Percentiles rank a stretch among this genome's conserved stretches.
Evolutionary conservation across 2,797 vertebrate species (phyloP).

Genomic region (Phoxinus dragarum): DNA sequence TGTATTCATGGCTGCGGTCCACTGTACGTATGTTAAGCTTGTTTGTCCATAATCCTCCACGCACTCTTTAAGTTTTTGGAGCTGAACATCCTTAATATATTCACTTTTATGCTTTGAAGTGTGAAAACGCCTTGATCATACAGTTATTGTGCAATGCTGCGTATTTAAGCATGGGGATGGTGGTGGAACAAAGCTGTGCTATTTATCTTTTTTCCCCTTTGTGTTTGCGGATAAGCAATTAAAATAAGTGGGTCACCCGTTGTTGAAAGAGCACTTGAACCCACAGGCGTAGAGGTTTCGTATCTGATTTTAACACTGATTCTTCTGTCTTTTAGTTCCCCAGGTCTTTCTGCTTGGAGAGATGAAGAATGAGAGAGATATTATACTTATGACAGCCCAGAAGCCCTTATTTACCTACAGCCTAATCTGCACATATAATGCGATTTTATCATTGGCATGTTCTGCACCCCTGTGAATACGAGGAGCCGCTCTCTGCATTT

Average conservation of each 20-base stretch:
- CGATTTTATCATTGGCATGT: conserved; percentile 53
- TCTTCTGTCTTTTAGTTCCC: conserved; percentile 59
- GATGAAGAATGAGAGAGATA: conserved; percentile 46
- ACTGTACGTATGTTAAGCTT: conserved; percentile 33
- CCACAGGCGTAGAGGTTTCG: conserved; percentile 64
- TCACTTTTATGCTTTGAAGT: conserved; percentile 78
- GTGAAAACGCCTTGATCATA: conserved; percentile 77
- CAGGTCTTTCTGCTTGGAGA: conserved; percentile 57
- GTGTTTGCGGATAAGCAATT: conserved; percentile 82
- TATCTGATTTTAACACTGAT: conserved; percentile 70
- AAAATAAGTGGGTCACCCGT: conserved; percentile 82
- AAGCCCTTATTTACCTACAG: conserved; percentile 58
- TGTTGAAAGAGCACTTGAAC: conserved; percentile 74
- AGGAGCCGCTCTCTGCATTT: conserved; percentile 52
- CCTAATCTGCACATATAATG: conserved; percentile 60
- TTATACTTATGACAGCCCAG: conserved; percentile 59
- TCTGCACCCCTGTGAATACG: conserved; percentile 51
- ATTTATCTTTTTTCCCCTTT: conserved; percentile 70
- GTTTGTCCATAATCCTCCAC: conserved; percentile 48
- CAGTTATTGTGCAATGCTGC: conserved; percentile 70
- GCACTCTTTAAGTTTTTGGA: conserved; percentile 66
- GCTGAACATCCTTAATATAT: conserved; percentile 73
- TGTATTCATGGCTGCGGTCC: background rate
- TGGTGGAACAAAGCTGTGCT: conserved; percentile 73
- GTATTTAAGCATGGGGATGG: conserved; percentile 71